Evolutionary conservation across 1,140 invertebrate species (phyloP), one percentile per base, ranked within the genome.

Genomic region (Drosophila seguyi): DNA sequence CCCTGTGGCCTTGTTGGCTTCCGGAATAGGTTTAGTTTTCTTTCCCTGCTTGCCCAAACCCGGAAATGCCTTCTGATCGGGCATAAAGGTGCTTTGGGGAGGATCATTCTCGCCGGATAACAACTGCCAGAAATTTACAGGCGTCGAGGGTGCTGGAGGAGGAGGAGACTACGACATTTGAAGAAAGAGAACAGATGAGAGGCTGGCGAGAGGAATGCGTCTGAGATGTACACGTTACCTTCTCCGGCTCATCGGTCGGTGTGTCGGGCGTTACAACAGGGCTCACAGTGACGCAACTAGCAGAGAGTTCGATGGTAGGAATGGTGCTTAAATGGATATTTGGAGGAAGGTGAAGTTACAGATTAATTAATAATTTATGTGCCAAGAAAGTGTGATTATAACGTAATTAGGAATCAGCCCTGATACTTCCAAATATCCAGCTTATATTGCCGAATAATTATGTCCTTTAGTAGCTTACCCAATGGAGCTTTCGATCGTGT

Each of bases 31-130:
- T 13, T 68, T 68, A 1, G 8, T 2, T 2, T 27, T 25, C 22
- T 66, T 69, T 0, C 0, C 3, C 8, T 31, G 66, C 29, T 3
- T 22, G 20, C 66, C 62, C 66, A 69, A 36, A 13, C 45, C 66
- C 0, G 66, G 62, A 31, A 38, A 69, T 16, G 52, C 34, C 18
- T 41, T 4, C 14, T 41, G 3, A 36, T 52, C n/a, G 6, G 41
- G 11, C 6, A 3, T 11, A 44, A 22, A 66, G 1, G 4, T 8
- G 10, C 3, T 8, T 2, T 31, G 27, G n/a, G 39, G 16, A 13
- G 31, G 8, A 16, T 4, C 13, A 0, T 10, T 42, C 16, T 20
- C n/a, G 0, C 1, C 13, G 10, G 29, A 3, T 3, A 8, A 11
- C 25, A 36, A 10, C 14, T 22, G 14, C 65, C 65, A 68, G 6